Evolutionary conservation across 2,888 invertebrate species (phyloP).

Genomic region (Oligia latruncula): DNA sequence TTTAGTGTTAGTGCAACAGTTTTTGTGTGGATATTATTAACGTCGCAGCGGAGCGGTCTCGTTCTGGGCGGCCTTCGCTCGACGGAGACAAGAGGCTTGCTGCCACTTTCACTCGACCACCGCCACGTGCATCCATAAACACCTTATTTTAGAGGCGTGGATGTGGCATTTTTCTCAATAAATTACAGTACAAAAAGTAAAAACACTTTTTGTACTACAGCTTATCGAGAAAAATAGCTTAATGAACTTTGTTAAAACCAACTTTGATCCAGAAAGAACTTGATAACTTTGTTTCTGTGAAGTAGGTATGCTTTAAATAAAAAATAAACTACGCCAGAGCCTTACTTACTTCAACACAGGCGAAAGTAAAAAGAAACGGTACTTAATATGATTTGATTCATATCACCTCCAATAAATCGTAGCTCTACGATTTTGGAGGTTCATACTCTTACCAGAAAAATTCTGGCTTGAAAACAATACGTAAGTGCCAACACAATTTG

Average conservation of each 20-base stretch:
- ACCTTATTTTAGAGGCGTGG: slow-evolving; percentile 72
- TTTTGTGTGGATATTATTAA: slow-evolving; percentile 80
- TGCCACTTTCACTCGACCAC: slow-evolving; percentile 87
- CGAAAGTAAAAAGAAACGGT: slow-evolving; percentile 9
- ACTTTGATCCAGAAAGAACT: not conserved
- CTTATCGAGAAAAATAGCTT: not conserved
- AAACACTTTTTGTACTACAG: not conserved
- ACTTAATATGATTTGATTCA: not conserved
- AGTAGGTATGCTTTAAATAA: not conserved
- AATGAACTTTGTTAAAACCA: not conserved
- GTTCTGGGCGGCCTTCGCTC: slow-evolving; percentile 86
- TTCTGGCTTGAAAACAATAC: slow-evolving; percentile 71
- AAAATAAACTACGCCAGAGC: not conserved
- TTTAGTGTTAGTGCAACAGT: slow-evolving; percentile 66
- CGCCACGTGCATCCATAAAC: slow-evolving; percentile 74
- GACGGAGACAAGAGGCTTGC: slow-evolving; percentile 81
- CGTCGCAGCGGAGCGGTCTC: slow-evolving; percentile 73
- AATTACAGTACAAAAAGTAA: fast-evolving
- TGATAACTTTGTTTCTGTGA: not conserved
- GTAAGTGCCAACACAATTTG: slow-evolving; percentile 67
- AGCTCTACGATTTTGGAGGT: slow-evolving; percentile 63
- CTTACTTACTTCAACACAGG: not conserved
- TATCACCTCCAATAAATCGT: slow-evolving; percentile 57
- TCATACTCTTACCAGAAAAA: slow-evolving; percentile 71
- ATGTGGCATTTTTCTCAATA: slow-evolving; percentile 72